These are phyloP conservation scores for Lampropteryx suffumata DNA, from an alignment of 2,888 invertebrate species.

Conservation along the genomic window DNA sequence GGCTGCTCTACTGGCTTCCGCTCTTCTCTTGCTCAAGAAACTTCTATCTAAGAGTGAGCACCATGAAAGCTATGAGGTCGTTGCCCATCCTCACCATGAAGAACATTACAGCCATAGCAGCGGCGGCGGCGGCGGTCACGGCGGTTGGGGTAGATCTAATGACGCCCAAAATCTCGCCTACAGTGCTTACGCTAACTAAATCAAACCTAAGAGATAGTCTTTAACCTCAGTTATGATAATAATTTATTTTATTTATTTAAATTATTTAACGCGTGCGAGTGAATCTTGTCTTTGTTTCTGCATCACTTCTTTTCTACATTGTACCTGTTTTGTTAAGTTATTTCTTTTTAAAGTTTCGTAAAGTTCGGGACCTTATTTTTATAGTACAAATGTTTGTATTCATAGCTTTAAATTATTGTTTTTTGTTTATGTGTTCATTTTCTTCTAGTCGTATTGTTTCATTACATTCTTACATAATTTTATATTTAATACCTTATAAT, in stretches of 20 bases:
- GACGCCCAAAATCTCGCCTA: constrained; percentile 89
- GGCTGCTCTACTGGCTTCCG: constrained; percentile 90
- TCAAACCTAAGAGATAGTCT: constrained; percentile 27
- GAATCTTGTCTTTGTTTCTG: constrained; percentile 59
- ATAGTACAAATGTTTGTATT: constrained; percentile 61
- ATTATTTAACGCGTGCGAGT: constrained; percentile 65
- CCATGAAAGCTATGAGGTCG: constrained; percentile 89
- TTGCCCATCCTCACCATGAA: constrained; percentile 86
- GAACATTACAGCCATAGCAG: constrained; percentile 80
- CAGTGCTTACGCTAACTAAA: constrained; percentile 82
- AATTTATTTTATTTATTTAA: constrained; percentile 77
- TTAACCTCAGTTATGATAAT: constrained; percentile 71
- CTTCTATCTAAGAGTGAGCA: constrained; percentile 86
- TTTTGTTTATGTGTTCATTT: constrained; percentile 53
- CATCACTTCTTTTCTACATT: constrained; percentile 48
- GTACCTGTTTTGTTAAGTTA: constrained; percentile 62
- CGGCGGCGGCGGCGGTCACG: constrained; percentile 78
- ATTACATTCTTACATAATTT: constrained; percentile 29
- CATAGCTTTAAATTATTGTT: constrained; percentile 62
- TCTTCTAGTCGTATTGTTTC: constrained; percentile 50
- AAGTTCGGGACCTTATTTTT: constrained; percentile 28
- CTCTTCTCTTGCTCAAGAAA: constrained; percentile 86
- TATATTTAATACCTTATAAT: constrained; percentile 26
- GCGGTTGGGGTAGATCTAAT: constrained; percentile 86
- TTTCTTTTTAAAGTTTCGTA: constrained; percentile 2